phyloP scores from a whole-genome alignment of 2,113 vertebrate genomes.

The Notothenia rossii region DNA sequence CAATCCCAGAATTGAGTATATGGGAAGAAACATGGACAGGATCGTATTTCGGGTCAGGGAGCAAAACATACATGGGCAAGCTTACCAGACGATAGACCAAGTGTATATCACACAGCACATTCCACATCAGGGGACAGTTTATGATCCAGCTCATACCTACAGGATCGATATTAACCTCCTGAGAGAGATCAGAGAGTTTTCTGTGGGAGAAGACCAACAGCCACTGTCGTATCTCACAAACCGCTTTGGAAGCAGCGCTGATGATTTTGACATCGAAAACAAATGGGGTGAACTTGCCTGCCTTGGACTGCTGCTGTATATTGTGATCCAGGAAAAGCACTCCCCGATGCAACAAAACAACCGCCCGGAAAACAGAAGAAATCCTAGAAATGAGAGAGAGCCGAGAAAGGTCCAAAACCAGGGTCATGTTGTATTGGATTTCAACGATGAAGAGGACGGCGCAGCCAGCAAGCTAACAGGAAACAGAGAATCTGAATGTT shows the following conservation, averaged over 20 bases:
- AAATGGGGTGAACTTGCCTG: conserved; percentile 56
- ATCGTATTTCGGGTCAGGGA: conserved; percentile 65
- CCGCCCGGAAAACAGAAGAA: neutral
- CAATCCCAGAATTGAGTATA: neutral
- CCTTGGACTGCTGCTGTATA: conserved; percentile 69
- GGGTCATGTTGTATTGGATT: conserved; percentile 41
- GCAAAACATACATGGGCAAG: conserved; percentile 19
- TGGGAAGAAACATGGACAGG: conserved; percentile 61
- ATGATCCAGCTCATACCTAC: conserved; percentile 70
- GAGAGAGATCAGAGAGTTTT: conserved; percentile 62
- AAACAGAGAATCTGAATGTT: neutral
- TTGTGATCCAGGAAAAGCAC: conserved; percentile 59
- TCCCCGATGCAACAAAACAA: neutral
- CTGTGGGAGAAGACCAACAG: neutral
- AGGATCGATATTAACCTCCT: conserved; percentile 51
- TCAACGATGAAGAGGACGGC: neutral
- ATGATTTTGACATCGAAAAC: conserved; percentile 32
- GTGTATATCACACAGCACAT: conserved; percentile 77
- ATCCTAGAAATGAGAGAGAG: neutral
- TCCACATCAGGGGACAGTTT: conserved; percentile 43
- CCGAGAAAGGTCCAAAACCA: neutral
- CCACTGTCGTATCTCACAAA: conserved; percentile 45
- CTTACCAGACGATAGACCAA: conserved; percentile 28
- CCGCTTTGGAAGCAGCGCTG: conserved; percentile 27
- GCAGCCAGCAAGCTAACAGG: neutral